Percentiles rank a stretch among this genome's conserved stretches.
Evolutionary conservation across 2,888 invertebrate species (phyloP).

Genomic region (Syrista parreyssii): DNA sequence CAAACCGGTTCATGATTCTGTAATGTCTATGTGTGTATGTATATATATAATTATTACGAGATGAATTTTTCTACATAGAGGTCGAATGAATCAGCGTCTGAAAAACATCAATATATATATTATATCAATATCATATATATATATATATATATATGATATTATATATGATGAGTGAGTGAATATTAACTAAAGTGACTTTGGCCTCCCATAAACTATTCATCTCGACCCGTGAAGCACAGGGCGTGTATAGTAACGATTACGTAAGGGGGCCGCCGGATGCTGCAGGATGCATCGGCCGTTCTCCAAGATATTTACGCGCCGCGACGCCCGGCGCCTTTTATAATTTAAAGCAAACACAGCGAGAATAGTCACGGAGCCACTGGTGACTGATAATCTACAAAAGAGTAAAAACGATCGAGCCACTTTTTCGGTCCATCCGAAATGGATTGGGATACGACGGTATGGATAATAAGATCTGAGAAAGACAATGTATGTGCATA

Average conservation of each 20-base stretch:
- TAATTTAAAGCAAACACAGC: not conserved
- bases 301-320: not conserved
- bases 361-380: not conserved
- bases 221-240: not conserved
- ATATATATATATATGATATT: not conserved
- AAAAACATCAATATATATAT: not conserved
- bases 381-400: not conserved
- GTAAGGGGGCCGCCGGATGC: not conserved
- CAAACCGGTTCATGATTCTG: not conserved
- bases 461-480: not conserved
- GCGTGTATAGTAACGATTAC: not conserved
- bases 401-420: not conserved
- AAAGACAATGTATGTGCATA: too few species aligned
- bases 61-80: not conserved
- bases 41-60: not conserved
- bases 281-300: not conserved
- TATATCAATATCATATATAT: too few species aligned
- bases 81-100: not conserved
- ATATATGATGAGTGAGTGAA: not conserved
- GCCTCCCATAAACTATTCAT: not conserved
- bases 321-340: not conserved
- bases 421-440: not conserved
- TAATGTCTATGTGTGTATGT: too few species aligned
- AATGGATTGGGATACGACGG: not conserved
- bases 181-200: not conserved